Evolutionary conservation across 2,113 vertebrate species (phyloP).

Genomic region (Poicephalus gulielmi): DNA sequence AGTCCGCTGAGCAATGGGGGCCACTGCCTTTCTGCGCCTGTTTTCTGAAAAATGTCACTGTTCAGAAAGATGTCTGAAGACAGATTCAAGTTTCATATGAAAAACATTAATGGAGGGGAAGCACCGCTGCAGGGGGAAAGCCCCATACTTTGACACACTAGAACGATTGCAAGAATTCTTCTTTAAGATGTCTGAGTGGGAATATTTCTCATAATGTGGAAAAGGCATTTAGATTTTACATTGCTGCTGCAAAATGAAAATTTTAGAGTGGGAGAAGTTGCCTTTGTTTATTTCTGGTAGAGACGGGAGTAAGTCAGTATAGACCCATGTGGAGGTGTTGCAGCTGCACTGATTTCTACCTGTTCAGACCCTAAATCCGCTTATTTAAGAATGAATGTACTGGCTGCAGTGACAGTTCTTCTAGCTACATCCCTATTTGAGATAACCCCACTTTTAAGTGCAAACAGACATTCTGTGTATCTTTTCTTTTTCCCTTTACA

Average conservation of each 20-base stretch:
- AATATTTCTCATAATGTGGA: background rate
- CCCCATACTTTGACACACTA: background rate
- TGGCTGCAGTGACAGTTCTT: background rate
- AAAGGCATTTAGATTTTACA: background rate
- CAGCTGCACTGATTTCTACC: background rate
- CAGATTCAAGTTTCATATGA: background rate
- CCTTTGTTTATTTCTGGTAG: background rate
- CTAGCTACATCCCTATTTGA: background rate
- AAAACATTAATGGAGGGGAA: background rate
- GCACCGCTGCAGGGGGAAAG: background rate
- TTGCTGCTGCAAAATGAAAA: background rate
- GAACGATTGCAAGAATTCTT: background rate
- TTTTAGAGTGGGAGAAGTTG: background rate
- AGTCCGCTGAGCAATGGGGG: background rate
- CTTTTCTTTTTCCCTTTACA: background rate
- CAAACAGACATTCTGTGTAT: background rate
- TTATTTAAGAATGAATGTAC: background rate
- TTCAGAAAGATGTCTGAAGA: background rate
- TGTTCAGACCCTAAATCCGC: background rate
- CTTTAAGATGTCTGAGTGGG: background rate
- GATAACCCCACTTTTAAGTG: background rate
- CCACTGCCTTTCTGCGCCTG: background rate
- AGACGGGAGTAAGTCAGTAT: background rate
- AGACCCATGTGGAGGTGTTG: background rate
- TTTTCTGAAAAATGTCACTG: background rate